These are phyloP conservation scores for Sebastolobus alascanus DNA, from an alignment of 2,797 vertebrate species.

Conservation along the genomic window DNA sequence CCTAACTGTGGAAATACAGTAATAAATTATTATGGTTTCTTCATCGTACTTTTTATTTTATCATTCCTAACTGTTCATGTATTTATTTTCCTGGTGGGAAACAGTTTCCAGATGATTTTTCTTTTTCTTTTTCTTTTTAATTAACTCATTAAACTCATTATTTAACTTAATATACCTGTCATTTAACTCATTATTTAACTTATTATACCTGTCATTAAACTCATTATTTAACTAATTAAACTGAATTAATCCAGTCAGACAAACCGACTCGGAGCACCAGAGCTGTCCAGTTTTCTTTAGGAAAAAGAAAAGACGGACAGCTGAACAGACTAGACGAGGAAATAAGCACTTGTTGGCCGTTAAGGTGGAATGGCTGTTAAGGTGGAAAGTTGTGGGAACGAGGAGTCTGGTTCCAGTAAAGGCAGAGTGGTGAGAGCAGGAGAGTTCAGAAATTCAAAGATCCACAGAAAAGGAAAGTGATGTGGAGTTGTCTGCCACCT, in stretches of 20 bases:
- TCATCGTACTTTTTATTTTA: not conserved
- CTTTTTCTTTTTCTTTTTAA: too few species aligned
- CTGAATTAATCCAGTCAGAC: not conserved
- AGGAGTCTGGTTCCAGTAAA: conserved; percentile 59
- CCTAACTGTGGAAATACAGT: not conserved
- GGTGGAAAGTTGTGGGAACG: conserved; percentile 19
- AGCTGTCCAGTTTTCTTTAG: too few species aligned
- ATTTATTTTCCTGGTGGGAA: not conserved
- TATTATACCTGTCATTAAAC: not conserved
- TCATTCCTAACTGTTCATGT: not conserved
- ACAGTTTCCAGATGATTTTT: not conserved
- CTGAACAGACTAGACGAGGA: not conserved
- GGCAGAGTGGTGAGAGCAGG: conserved; percentile 61
- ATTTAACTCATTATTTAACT: not conserved
- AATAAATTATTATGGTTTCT: not conserved
- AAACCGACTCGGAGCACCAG: not conserved
- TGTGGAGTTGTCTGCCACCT: conserved; percentile 14
- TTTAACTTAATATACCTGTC: too few species aligned
- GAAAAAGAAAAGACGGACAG: not conserved
- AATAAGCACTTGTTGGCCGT: conserved; percentile 41
- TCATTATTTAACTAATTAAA: not conserved
- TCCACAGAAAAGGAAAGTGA: conserved; percentile 33
- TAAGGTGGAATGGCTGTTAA: conserved; percentile 9
- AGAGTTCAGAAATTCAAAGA: conserved; percentile 20
- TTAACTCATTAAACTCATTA: not conserved